Percentiles rank a stretch among this genome's conserved stretches.
These are phyloP conservation scores for Drosophila cyrtoloma DNA, from an alignment of 2,888 invertebrate genomes.

Conservation along the genomic window DNA sequence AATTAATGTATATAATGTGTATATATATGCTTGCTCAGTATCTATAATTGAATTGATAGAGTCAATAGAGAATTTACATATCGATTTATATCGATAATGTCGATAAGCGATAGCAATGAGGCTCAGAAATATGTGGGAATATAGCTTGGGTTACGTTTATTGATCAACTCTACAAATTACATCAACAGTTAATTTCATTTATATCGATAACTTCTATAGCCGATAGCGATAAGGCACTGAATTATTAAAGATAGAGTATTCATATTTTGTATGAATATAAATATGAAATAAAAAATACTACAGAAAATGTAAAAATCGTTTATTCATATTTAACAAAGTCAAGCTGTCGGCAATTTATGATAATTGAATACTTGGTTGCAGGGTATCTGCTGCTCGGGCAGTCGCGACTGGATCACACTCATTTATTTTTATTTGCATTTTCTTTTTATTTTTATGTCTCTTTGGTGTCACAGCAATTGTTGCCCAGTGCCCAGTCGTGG, in stretches of 20 bases:
- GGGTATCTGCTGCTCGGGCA: not conserved
- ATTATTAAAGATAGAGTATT: not conserved
- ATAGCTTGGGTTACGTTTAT: not conserved
- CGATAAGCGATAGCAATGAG: not conserved
- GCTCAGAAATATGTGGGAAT: not conserved
- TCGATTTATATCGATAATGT: too few relatives aligned
- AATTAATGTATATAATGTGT: not conserved
- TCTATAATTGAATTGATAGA: not conserved
- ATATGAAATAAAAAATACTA: not conserved
- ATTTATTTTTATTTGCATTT: slow-evolving; percentile 21
- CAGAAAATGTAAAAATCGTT: not conserved
- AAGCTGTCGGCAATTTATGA: not conserved
- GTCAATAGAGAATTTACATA: not conserved
- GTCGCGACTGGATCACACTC: not conserved
- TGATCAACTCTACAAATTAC: not conserved
- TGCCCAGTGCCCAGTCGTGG: slow-evolving; percentile 58
- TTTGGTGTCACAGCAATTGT: slow-evolving; percentile 69
- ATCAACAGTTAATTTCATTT: too few relatives aligned
- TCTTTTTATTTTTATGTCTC: slow-evolving; percentile 21
- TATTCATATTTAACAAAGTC: not conserved
- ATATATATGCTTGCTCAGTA: too few relatives aligned
- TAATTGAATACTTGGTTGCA: not conserved
- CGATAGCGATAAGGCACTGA: not conserved
- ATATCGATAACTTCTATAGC: not conserved
- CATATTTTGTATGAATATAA: not conserved